These are phyloP conservation scores for Alfaro cultratus DNA, from an alignment of 2,797 vertebrate species.

Conservation along the genomic window DNA sequence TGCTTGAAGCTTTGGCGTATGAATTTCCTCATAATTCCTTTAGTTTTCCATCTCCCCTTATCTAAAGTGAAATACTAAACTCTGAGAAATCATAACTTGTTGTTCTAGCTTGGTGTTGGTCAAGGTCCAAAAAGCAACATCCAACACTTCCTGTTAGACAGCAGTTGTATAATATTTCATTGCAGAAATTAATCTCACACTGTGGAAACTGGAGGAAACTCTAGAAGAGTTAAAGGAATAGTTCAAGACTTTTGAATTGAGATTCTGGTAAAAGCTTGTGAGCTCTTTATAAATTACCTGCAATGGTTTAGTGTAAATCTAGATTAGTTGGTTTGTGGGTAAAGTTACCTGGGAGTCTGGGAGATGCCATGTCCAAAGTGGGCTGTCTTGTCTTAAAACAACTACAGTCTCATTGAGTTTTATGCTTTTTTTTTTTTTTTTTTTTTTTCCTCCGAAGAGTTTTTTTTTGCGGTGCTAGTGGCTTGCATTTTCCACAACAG, in stretches of 20 bases:
- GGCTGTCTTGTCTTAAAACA: not conserved
- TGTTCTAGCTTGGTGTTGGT: not conserved
- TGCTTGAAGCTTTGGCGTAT: not conserved
- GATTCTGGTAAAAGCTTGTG: not conserved
- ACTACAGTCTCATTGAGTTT: not conserved
- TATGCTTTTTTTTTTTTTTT: no score
- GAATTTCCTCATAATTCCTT: not conserved
- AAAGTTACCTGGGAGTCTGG: not conserved
- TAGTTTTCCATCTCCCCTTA: not conserved
- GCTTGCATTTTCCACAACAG: no score
- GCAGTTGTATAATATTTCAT: not conserved
- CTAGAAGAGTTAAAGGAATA: not conserved
- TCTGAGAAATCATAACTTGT: not conserved
- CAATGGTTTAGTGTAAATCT: not conserved
- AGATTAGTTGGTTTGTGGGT: conserved; percentile 2
- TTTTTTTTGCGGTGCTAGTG: no score
- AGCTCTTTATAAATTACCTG: not conserved
- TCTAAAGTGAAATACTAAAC: not conserved
- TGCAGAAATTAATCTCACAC: not conserved
- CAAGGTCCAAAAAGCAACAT: not conserved
- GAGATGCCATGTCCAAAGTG: not conserved
- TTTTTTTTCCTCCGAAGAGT: no score
- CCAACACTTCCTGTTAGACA: not conserved
- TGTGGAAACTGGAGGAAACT: not conserved
- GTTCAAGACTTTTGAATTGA: not conserved